Evolutionary conservation across 2,797 vertebrate genomes (phyloP).

Genomic region (Halcyon badia): DNA sequence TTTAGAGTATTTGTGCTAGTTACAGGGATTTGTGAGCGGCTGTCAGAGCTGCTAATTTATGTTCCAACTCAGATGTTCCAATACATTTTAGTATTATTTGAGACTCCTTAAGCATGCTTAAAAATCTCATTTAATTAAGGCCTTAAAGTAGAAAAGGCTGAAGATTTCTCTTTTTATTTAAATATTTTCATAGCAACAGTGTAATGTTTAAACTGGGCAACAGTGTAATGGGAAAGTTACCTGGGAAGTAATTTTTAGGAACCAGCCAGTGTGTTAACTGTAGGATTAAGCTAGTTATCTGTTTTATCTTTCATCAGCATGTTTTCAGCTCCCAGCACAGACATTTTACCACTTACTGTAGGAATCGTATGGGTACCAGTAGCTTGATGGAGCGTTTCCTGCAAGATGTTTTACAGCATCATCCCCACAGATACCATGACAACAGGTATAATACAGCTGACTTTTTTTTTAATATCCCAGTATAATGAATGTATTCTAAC

Average conservation of each 20-base stretch:
- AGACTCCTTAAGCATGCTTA: background rate
- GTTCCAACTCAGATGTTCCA: background rate
- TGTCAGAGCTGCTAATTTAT: background rate
- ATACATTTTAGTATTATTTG: background rate
- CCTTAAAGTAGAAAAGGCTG: background rate
- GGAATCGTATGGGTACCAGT: slow-evolving; percentile 69
- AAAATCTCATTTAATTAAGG: background rate
- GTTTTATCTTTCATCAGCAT: slow-evolving; percentile 83
- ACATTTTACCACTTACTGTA: slow-evolving; percentile 82
- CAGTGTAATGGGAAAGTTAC: background rate
- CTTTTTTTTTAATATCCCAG: background rate
- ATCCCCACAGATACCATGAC: slow-evolving; percentile 88
- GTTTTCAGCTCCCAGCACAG: slow-evolving; percentile 89
- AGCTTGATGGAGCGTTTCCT: slow-evolving; percentile 93
- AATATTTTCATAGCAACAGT: background rate
- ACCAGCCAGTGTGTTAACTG: background rate
- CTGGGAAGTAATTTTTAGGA: background rate
- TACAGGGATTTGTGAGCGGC: background rate
- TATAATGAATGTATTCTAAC: background rate
- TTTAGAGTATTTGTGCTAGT: background rate
- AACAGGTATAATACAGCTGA: slow-evolving; percentile 80
- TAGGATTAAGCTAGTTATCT: background rate
- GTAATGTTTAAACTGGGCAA: background rate
- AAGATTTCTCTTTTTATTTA: background rate
- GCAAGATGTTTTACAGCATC: slow-evolving; percentile 90